A percentile compares a stretch with the other conserved stretches of the same genome.
Conservation (phyloP, 2,797 vertebrate species). For the Melanitta fusca region DNA sequence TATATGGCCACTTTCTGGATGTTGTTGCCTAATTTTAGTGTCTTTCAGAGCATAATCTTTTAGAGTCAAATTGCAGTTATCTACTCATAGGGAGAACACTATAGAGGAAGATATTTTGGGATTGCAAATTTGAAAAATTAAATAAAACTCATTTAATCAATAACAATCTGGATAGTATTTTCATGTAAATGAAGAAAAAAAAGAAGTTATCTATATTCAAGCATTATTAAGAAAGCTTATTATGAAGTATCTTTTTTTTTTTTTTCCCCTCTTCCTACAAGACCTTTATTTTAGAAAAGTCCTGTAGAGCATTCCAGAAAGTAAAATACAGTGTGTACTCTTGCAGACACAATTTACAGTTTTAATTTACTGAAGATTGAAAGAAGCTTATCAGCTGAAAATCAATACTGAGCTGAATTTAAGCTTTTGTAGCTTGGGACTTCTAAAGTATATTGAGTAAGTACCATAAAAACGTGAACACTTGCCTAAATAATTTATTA, state of each 20-base stretch:
- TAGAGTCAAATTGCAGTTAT: neutral
- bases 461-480: neutral
- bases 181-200: neutral
- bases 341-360: neutral
- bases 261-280: neutral
- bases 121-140: neutral
- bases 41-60: neutral
- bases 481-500: neutral
- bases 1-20: neutral
- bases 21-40: neutral
- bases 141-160: neutral
- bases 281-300: neutral
- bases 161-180: neutral
- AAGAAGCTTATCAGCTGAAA: neutral
- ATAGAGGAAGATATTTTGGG: neutral
- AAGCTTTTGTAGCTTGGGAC: neutral
- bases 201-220: neutral
- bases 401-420: neutral
- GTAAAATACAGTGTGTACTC: neutral
- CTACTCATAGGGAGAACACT: neutral
- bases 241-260: neutral
- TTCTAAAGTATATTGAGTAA: neutral
- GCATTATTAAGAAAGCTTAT: neutral
- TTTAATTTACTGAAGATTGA: neutral
- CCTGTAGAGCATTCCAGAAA: neutral